Conservation (phyloP, 1,140 invertebrate genomes). For the Neotoxoptera formosana region DNA sequence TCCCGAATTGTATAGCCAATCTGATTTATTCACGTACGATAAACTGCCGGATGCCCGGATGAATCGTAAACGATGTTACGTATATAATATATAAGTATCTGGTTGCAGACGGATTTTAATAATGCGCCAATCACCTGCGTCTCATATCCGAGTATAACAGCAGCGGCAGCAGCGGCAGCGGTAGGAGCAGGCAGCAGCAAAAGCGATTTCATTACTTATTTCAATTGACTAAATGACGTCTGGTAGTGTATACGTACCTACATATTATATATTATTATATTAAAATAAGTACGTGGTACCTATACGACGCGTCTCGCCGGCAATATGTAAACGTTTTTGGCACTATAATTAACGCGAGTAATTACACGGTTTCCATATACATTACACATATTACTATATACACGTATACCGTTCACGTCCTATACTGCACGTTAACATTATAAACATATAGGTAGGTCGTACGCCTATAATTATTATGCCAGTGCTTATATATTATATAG, state of each 20-base stretch:
- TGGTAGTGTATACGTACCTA: neutral
- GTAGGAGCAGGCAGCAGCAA: too few species aligned
- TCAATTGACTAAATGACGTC: neutral
- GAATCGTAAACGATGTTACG: neutral
- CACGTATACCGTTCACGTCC: neutral
- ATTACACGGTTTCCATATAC: neutral
- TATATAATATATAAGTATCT: too few species aligned
- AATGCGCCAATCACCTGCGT: neutral
- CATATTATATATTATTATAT: too few species aligned
- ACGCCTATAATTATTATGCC: too few species aligned
- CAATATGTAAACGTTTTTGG: neutral
- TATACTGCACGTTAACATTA: neutral
- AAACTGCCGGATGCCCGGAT: neutral
- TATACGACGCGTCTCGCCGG: neutral
- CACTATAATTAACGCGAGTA: neutral
- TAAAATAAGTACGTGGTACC: neutral
- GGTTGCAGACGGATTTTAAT: neutral
- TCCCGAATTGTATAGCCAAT: too few species aligned
- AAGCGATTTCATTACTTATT: neutral
- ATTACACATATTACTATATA: neutral
- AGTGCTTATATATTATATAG: too few species aligned
- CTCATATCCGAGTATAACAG: neutral
- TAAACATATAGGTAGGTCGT: too few species aligned
- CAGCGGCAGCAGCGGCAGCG: too few species aligned
- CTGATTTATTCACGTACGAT: neutral